Base-by-base conservation (phyloP, 2,113 vertebrate species). In the Cyprinus carpio region DNA sequence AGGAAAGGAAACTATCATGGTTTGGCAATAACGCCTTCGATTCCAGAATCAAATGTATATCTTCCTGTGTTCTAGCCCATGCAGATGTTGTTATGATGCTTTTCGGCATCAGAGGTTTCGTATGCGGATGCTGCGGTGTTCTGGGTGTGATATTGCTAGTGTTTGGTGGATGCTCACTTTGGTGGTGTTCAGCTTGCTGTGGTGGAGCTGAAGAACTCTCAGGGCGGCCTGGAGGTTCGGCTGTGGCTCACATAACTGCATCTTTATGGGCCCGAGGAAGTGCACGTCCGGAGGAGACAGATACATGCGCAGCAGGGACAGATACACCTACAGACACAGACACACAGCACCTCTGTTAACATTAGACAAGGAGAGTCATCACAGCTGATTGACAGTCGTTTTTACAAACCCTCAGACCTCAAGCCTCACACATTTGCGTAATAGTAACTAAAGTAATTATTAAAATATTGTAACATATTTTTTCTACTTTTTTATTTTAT, bases 291-390 rank as follows among this genome's bases (percentile, higher is more conserved):
- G 98, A 8, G 98, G 98, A 0, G 97, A 99, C 84, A 99, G 96
- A 91, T 99, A 99, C 97, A 99, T 99, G 54, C 97, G 95, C 86
- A 99, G 95, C 91, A 99, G 92, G 1, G 98, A 99, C 91, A 99
- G 91, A 88, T 99, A 99, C 5, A 99, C 98, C 98, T 99, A 90
- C 64, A 87, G 81, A 8, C 79, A 58, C n/a, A n/a, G 81, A 8
- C 79, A 58, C 51, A 31, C 23, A 4, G 13, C 2, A 62, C 9
- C 62, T 0, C 29, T 12, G 29, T 25, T 12, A 18, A 18, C 15
- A 40, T 27, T 18, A 85, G 4, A 81, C 34, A 20, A 34, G 10
- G 23, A 56, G 40, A 0, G 18, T 51, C 13, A 12, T 12, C 46
- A 82, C 13, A 12, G 51, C 2, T 2, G 5, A 65, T 15, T 65